These are phyloP conservation scores for Ernsta delagoae DNA, from an alignment of 2,888 invertebrate species.

Conservation along the genomic window DNA sequence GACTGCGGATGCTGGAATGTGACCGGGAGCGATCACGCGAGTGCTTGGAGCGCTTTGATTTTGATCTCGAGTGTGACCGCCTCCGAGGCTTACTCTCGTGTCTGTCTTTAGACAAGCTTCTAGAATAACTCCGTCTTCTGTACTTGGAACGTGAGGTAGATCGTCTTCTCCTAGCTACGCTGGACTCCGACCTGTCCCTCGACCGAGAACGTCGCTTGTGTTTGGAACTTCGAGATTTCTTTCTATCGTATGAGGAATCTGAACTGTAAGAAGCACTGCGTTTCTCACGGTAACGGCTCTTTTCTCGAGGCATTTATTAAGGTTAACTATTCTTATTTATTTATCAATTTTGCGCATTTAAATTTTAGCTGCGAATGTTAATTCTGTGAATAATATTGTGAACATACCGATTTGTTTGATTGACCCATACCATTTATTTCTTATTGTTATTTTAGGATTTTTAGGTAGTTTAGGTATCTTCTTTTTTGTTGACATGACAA, in stretches of 20 bases:
- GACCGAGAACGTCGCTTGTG: slow-evolving; percentile 71
- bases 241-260: slow-evolving; percentile 73
- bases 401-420: too few species aligned
- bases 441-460: too few species aligned
- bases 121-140: slow-evolving; percentile 68
- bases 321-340: background rate
- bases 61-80: slow-evolving; percentile 64
- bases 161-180: slow-evolving; percentile 62
- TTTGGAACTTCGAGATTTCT: slow-evolving; percentile 67
- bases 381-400: too few species aligned
- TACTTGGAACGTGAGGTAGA: slow-evolving; percentile 66
- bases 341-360: too few species aligned
- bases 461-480: too few species aligned
- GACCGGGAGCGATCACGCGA: slow-evolving; percentile 63
- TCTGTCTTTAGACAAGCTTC: slow-evolving; percentile 73
- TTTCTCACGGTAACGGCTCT: slow-evolving; percentile 70
- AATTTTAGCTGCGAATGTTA: too few species aligned
- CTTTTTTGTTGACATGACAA: too few species aligned
- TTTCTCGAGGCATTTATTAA: slow-evolving; percentile 73
- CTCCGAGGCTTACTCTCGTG: slow-evolving; percentile 69
- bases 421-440: too few species aligned
- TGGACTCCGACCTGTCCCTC: slow-evolving; percentile 69
- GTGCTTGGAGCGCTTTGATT: slow-evolving; percentile 54
- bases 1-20: slow-evolving; percentile 65
- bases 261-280: slow-evolving; percentile 75